These are phyloP conservation scores for Callinectes sapidus DNA, from an alignment of 2,888 invertebrate species.

Conservation along the genomic window DNA sequence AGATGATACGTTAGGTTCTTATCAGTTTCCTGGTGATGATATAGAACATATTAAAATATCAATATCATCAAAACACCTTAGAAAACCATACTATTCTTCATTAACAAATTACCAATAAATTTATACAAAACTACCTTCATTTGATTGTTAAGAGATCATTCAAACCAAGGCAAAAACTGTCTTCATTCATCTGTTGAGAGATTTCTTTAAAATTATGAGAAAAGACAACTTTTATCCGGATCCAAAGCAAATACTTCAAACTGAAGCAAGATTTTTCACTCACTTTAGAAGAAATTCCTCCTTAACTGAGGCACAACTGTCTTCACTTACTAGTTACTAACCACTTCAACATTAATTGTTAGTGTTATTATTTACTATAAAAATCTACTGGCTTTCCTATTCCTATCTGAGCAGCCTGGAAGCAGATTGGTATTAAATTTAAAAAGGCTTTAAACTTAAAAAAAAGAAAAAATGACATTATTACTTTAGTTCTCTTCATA, in stretches of 20 bases:
- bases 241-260: not conserved
- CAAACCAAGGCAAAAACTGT: not conserved
- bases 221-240: not conserved
- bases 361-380: not conserved
- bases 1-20: not conserved
- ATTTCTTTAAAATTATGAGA: not conserved
- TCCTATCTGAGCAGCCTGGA: not conserved
- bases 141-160: too few species aligned
- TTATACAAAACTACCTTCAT: too few species aligned
- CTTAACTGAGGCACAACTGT: too few species aligned
- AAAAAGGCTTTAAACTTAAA: not conserved
- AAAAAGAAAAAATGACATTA: not conserved
- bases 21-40: not conserved
- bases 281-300: too few species aligned
- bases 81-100: too few species aligned
- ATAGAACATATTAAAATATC: too few species aligned
- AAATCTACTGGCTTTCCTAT: not conserved
- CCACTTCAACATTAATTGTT: not conserved
- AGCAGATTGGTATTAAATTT: not conserved
- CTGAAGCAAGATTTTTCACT: too few species aligned
- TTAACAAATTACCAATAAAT: too few species aligned
- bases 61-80: too few species aligned
- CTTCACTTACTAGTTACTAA: not conserved
- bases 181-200: not conserved
- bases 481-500: not conserved